Evolutionary conservation across 2,888 invertebrate genomes (phyloP).

Genomic region (Zootermopsis nevadensis): DNA sequence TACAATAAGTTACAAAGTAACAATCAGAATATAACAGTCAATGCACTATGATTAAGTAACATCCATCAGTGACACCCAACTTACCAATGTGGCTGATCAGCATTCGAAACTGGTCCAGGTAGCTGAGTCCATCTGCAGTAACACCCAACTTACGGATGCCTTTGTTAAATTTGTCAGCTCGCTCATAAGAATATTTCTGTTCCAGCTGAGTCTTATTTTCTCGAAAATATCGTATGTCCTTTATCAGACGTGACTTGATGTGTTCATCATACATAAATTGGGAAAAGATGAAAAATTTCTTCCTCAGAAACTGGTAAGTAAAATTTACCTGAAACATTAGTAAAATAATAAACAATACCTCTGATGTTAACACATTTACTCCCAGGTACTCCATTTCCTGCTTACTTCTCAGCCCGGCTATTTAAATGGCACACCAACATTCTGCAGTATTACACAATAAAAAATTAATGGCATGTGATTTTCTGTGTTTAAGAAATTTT

Average conservation of each 20-base stretch:
- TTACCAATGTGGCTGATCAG: constrained; percentile 92
- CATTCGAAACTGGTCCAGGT: constrained; percentile 92
- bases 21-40: too few species aligned
- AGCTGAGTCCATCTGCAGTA: constrained; percentile 84
- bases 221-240: constrained; percentile 85
- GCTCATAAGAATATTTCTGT: constrained; percentile 85
- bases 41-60: too few species aligned
- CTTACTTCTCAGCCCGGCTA: too few species aligned
- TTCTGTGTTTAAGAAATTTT: too few species aligned
- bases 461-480: too few species aligned
- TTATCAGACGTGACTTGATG: constrained; percentile 92
- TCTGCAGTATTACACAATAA: too few species aligned
- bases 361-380: too few species aligned
- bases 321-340: constrained; percentile 73
- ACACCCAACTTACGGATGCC: constrained; percentile 89
- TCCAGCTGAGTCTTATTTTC: constrained; percentile 76
- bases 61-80: constrained; percentile 47
- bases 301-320: constrained; percentile 92
- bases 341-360: not conserved
- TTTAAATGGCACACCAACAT: too few species aligned
- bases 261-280: constrained; percentile 98
- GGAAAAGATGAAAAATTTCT: constrained; percentile 93
- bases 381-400: too few species aligned
- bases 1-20: too few species aligned
- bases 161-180: constrained; percentile 93